phyloP scores from a whole-genome alignment of 2,888 invertebrate genomes.

The Dastarcus helophoroides region DNA sequence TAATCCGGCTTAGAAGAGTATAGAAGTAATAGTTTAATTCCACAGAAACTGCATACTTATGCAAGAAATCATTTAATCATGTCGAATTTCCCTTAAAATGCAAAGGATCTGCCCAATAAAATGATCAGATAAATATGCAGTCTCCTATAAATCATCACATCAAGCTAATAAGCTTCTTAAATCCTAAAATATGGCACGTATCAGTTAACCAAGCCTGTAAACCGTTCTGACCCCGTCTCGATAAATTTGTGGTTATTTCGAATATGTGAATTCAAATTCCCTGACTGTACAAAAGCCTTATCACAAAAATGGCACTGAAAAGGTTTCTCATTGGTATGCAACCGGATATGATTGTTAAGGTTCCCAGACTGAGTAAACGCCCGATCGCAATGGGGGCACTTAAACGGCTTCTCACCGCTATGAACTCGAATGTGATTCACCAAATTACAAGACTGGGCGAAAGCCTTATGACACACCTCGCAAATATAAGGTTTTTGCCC shows the following conservation, averaged over 20 bases:
- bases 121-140: neutral
- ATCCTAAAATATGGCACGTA: too few species aligned
- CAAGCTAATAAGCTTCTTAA: too few species aligned
- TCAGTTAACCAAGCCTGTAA: too few species aligned
- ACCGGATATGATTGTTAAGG: constrained; percentile 33
- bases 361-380: constrained; percentile 37
- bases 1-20: too few species aligned
- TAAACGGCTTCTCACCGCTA: constrained; percentile 34
- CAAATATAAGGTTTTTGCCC: constrained; percentile 33
- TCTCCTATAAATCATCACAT: too few species aligned
- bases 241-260: constrained; percentile 32
- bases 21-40: too few species aligned
- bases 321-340: constrained; percentile 35
- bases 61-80: too few species aligned
- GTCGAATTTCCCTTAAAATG: neutral
- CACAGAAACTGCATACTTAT: too few species aligned
- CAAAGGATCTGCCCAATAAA: neutral
- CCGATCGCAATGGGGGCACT: constrained; percentile 35
- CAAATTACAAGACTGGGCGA: constrained; percentile 35
- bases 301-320: constrained; percentile 36
- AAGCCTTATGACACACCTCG: constrained; percentile 33
- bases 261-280: constrained; percentile 35
- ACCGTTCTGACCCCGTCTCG: too few species aligned
- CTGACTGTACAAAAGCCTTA: constrained; percentile 35
- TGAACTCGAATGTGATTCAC: constrained; percentile 35